phyloP scores from a whole-genome alignment of 2,113 vertebrate species.

The Labrus mixtus region DNA sequence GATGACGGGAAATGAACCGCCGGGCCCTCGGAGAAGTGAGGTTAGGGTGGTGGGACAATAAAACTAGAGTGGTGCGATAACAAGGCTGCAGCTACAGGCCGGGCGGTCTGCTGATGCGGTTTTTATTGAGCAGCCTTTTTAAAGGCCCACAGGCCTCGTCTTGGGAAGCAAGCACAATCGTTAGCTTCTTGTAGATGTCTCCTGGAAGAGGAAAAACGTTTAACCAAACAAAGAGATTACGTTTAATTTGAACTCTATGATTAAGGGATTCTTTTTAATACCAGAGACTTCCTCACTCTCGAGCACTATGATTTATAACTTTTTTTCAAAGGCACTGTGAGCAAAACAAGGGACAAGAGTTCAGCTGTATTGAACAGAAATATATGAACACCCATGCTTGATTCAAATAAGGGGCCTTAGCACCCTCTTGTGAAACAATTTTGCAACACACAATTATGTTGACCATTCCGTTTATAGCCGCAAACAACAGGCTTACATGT shows the following conservation, averaged over 20 bases:
- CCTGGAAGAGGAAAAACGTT: conserved; percentile 34
- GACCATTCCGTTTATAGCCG: background rate
- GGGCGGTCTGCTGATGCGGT: conserved; percentile 41
- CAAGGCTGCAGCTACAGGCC: conserved; percentile 52
- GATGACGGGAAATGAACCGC: conserved; percentile 49
- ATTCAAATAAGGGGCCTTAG: conserved; percentile 32
- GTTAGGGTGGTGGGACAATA: conserved; percentile 48
- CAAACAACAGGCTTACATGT: background rate
- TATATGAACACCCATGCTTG: conserved; percentile 23
- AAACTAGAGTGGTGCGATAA: conserved; percentile 51
- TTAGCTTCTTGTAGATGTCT: conserved; percentile 54
- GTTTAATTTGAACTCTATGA: conserved; percentile 45
- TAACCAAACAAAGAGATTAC: conserved; percentile 50
- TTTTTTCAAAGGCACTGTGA: conserved; percentile 29
- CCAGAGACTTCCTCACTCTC: conserved; percentile 48
- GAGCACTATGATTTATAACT: conserved; percentile 39
- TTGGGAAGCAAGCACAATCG: conserved; percentile 56
- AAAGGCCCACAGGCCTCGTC: conserved; percentile 22
- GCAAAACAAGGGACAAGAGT: conserved; percentile 22
- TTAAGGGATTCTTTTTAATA: conserved; percentile 58
- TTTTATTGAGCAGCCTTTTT: conserved; percentile 53
- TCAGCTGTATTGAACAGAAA: conserved; percentile 45
- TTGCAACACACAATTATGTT: conserved; percentile 26
- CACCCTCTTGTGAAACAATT: conserved; percentile 65
- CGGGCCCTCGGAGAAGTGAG: conserved; percentile 29